Evolutionary conservation across 1,140 invertebrate species (phyloP), one percentile per base, ranked within the genome.

Genomic region (Diorhabda sublineata): DNA sequence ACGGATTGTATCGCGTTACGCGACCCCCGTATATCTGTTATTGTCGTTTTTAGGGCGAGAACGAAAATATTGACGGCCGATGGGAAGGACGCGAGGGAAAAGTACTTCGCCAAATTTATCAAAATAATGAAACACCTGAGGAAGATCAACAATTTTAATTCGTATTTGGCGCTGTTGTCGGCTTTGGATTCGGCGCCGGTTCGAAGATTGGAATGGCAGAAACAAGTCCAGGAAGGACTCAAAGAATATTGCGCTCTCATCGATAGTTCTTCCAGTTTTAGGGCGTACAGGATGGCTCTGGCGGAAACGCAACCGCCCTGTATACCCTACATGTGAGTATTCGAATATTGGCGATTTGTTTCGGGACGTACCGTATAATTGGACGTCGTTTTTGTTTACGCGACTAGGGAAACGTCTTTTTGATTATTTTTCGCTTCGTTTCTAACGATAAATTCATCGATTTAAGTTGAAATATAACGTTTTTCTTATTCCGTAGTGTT

Each of bases 91-190:
- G 95, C 98, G 73, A 87, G 97, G n/a, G 97, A 99, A 83, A 93
- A 92, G 80, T 96, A 96, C 80, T 93, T 98, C 56, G 89, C 92
- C 68, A 99, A 99, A 80, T 98, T 98, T 79, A 94, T 99, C 52
- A 99, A 99, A 83, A 97, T 99, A 61, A 98, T 99, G 96, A 97
- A 98, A 83, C 91, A 95, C 78, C 83, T 99, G 68, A 86, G 97
- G 69, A 98, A 98, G 81, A 91, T 99, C 79, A 98, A 97, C 81
- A 99, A 99, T 83, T 99, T 98, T 80, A 99, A 99, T 84, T 98
- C 96, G 56, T 98, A 98, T 84, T 84, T 99, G 72, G 97, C 97
- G 4, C 85, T 99, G 69, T 83, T 99, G 43, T 98, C 96, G 6
- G 98, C 98, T 41, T 83, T 99, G 62, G 96, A 98, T 83, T 99